A percentile compares a stretch with the other conserved stretches of the same genome.
These are phyloP conservation scores for Papilio glaucus DNA, from an alignment of 1,140 invertebrate species.

Conservation along the genomic window DNA sequence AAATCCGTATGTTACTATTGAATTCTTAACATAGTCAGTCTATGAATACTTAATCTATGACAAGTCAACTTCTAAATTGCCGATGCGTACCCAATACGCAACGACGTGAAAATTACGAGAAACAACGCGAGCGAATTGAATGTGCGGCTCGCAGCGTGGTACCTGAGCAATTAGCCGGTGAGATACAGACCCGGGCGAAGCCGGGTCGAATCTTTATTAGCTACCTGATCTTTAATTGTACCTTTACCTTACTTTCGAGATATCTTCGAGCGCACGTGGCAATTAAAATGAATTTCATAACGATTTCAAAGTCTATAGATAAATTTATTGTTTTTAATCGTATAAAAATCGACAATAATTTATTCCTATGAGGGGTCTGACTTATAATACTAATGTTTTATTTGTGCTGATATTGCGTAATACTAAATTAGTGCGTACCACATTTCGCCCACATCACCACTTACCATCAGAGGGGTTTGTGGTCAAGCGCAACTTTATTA, in stretches of 20 bases:
- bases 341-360: too few species aligned
- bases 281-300: conserved; percentile 26
- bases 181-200: conserved; percentile 32
- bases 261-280: conserved; percentile 1
- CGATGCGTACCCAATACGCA: conserved; percentile 53
- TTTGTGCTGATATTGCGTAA: too few species aligned
- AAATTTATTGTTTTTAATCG: background rate
- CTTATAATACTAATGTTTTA: too few species aligned
- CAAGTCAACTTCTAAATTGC: conserved; percentile 55
- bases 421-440: too few species aligned
- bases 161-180: conserved; percentile 54
- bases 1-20: too few species aligned
- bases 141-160: conserved; percentile 54
- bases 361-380: too few species aligned
- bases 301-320: conserved; percentile 8
- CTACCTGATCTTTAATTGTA: conserved; percentile 18
- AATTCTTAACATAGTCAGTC: background rate
- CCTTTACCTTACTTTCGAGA: conserved; percentile 17
- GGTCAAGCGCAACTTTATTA: too few species aligned
- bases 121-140: conserved; percentile 50
- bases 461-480: too few species aligned
- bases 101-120: conserved; percentile 73
- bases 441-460: too few species aligned
- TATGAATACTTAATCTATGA: conserved; percentile 48
- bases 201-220: conserved; percentile 30